Percentiles rank a stretch among this genome's conserved stretches.
Evolutionary conservation across 2,113 vertebrate genomes (phyloP).

Genomic region (Pollimyrus isidori): DNA sequence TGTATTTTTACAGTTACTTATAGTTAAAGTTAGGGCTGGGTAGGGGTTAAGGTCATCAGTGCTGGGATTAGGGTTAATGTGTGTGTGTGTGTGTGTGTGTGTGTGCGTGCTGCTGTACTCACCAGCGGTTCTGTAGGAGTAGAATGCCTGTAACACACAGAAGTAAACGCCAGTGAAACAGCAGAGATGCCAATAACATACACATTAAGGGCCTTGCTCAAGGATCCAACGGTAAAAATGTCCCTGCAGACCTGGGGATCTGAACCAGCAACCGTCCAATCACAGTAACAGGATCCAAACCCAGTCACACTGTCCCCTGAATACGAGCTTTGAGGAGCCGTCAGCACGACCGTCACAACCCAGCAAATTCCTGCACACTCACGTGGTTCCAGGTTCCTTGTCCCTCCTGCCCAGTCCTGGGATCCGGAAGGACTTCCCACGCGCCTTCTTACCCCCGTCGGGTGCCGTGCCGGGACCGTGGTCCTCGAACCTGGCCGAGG

Average conservation of each 20-base stretch:
- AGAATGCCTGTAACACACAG: slow-evolving; percentile 44
- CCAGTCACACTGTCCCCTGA: neutral
- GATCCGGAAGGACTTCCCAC: slow-evolving; percentile 81
- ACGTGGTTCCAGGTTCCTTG: slow-evolving; percentile 72
- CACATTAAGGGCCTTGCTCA: too few relatives aligned
- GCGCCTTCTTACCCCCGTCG: slow-evolving; percentile 72
- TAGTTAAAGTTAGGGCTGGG: neutral
- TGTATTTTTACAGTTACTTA: neutral
- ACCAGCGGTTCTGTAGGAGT: slow-evolving; percentile 47
- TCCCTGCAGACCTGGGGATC: neutral
- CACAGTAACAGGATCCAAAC: neutral
- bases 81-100: neutral
- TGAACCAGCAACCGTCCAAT: neutral
- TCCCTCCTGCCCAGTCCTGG: slow-evolving; percentile 79
- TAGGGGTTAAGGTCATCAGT: neutral
- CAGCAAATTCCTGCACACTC: slow-evolving; percentile 35
- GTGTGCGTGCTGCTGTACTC: slow-evolving; percentile 32
- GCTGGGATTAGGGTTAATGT: neutral
- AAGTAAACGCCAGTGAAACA: neutral
- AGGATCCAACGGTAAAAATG: neutral
- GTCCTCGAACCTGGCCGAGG: slow-evolving; percentile 73
- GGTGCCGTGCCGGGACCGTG: slow-evolving; percentile 57
- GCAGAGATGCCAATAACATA: neutral
- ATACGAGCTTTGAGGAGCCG: neutral
- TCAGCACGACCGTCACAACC: neutral